phyloP scores from a whole-genome alignment of 2,888 invertebrate species.

The Mythimna vitellina region DNA sequence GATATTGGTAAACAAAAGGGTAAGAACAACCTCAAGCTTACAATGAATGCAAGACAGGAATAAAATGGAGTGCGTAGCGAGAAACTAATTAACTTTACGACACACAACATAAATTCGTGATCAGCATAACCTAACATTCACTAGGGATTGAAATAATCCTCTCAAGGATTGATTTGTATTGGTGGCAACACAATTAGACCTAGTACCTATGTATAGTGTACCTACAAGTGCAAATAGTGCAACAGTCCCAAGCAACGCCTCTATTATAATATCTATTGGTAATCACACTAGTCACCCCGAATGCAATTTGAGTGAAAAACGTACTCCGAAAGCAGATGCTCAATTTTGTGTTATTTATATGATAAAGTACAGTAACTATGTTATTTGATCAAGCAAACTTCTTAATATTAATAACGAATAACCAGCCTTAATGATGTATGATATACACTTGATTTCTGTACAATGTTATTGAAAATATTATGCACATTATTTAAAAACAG shows the following conservation, averaged over 20 bases:
- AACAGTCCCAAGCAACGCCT: slow-evolving; percentile 50
- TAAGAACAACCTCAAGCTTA: slow-evolving; percentile 47
- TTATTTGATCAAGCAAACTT: slow-evolving; percentile 36
- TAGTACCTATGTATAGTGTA: slow-evolving; percentile 24
- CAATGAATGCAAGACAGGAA: slow-evolving; percentile 48
- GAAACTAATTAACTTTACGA: slow-evolving; percentile 38
- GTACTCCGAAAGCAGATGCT: slow-evolving; percentile 29
- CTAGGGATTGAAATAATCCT: slow-evolving; percentile 27
- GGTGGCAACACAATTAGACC: slow-evolving; percentile 23
- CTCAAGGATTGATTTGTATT: slow-evolving; percentile 21
- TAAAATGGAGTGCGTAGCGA: slow-evolving; percentile 47
- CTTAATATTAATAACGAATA: slow-evolving; percentile 8
- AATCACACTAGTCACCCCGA: slow-evolving; percentile 20
- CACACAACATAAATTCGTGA: slow-evolving; percentile 54
- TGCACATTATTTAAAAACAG: slow-evolving; percentile 1
- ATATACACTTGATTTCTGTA: slow-evolving; percentile 20
- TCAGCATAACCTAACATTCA: slow-evolving; percentile 48
- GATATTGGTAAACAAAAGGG: slow-evolving; percentile 30
- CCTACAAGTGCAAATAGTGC: slow-evolving; percentile 53
- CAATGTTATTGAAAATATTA: slow-evolving; percentile 7
- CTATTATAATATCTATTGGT: slow-evolving; percentile 35
- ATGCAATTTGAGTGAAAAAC: slow-evolving; percentile 37
- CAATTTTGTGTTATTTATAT: slow-evolving; percentile 27
- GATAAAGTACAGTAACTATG: slow-evolving; percentile 19
- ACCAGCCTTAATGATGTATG: slow-evolving; percentile 13